Conservation (phyloP, 2,888 invertebrate genomes). For the Drosophila seclusa region DNA sequence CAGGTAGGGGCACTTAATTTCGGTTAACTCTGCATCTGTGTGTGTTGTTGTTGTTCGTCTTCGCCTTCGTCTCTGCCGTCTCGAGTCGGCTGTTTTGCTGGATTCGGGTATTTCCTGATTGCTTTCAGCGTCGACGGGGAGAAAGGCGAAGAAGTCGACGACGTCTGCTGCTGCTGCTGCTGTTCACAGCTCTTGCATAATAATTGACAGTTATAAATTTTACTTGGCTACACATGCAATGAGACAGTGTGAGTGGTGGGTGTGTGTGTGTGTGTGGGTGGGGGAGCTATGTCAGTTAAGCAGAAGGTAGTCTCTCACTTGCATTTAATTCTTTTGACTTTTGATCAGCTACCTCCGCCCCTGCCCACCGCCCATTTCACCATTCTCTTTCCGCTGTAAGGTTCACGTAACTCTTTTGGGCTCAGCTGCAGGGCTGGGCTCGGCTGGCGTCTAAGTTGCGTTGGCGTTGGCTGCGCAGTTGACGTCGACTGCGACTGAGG, state of each 20-base stretch:
- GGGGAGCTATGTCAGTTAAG: background rate
- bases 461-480: slow-evolving; percentile 10
- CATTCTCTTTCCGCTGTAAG: slow-evolving; percentile 30
- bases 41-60: slow-evolving; percentile 2
- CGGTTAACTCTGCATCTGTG: slow-evolving; percentile 29
- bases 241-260: slow-evolving; percentile 2
- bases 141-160: slow-evolving; percentile 3
- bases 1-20: slow-evolving; percentile 29
- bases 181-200: slow-evolving; percentile 76
- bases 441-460: background rate
- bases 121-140: slow-evolving; percentile 27
- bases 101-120: slow-evolving; percentile 76
- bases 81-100: slow-evolving; percentile 21
- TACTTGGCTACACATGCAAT: slow-evolving; percentile 54
- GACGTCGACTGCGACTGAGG: slow-evolving; percentile 3
- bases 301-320: background rate
- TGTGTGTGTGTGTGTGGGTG: background rate
- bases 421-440: slow-evolving; percentile 24
- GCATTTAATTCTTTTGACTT: slow-evolving; percentile 66
- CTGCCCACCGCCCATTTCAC: background rate
- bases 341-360: slow-evolving; percentile 38
- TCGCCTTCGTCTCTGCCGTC: background rate
- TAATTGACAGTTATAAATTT: slow-evolving; percentile 81
- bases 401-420: slow-evolving; percentile 70
- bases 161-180: slow-evolving; percentile 15